Conservation (phyloP, 2,113 vertebrate genomes). For the Callaeas wilsoni region DNA sequence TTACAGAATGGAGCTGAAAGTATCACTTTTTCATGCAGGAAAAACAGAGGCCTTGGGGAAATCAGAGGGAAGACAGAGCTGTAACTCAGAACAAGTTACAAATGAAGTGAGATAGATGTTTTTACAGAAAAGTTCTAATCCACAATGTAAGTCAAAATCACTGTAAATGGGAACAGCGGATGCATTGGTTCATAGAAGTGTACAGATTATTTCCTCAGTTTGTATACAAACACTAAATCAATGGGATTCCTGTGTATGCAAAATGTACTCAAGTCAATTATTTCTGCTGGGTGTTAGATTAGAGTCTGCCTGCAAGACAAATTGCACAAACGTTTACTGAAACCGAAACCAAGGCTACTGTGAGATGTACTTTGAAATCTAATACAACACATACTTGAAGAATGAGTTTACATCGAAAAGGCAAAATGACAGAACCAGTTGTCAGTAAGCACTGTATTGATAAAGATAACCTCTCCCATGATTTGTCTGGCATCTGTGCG, state of each 20-base stretch:
- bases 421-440: not conserved
- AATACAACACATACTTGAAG: not conserved
- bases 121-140: not conserved
- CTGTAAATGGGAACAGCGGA: not conserved
- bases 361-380: not conserved
- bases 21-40: not conserved
- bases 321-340: not conserved
- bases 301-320: not conserved
- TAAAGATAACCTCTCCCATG: not conserved
- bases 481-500: not conserved
- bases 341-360: not conserved
- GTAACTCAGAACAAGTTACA: not conserved
- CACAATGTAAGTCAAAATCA: not conserved
- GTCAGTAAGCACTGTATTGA: not conserved
- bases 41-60: not conserved
- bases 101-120: not conserved
- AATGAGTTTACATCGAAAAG: not conserved
- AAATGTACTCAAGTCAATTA: not conserved
- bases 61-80: not conserved
- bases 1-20: not conserved
- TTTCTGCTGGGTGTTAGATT: not conserved
- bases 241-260: not conserved
- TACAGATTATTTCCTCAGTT: not conserved
- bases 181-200: not conserved
- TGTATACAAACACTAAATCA: not conserved